Conservation (phyloP, 2,797 vertebrate species). For the Lindbergichthys nudifrons region DNA sequence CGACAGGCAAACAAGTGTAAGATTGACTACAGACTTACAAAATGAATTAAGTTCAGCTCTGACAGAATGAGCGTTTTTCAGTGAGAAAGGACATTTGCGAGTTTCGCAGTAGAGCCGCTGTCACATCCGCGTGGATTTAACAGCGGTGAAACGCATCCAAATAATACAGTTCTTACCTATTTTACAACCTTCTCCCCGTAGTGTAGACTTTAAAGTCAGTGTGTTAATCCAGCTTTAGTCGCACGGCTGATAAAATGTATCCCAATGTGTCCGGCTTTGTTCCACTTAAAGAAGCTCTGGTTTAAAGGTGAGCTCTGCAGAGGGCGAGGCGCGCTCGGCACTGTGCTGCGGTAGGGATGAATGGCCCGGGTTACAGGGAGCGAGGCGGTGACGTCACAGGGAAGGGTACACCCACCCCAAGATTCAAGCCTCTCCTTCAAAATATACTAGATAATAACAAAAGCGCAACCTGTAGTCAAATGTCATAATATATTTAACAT, state of each 20-base stretch:
- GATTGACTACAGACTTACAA: not conserved
- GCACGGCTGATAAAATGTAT: accelerated
- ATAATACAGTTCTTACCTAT: constrained; percentile 35
- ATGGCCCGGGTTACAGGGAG: constrained; percentile 13
- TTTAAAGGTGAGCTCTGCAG: not conserved
- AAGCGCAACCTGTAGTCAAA: not conserved
- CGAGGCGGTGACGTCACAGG: constrained; percentile 57
- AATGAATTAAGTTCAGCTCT: accelerated
- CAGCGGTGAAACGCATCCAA: not conserved
- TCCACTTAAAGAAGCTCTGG: not conserved
- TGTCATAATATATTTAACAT: not conserved
- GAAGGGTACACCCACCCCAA: constrained; percentile 19
- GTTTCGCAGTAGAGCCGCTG: not conserved
- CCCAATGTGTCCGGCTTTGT: not conserved
- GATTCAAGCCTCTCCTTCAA: too few species aligned
- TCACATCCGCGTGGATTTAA: constrained; percentile 5
- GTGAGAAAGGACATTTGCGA: accelerated
- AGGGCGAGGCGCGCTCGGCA: constrained; percentile 32
- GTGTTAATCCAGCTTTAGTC: not conserved
- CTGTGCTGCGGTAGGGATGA: constrained; percentile 27
- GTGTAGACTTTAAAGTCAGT: not conserved
- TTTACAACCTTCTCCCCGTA: not conserved
- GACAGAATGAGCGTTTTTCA: not conserved
- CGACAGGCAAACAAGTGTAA: not conserved
- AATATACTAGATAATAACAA: not conserved